Percentiles rank a stretch among this genome's conserved stretches.
Evolutionary conservation across 2,888 invertebrate species (phyloP).

Genomic region (Meteorus cinctellus): DNA sequence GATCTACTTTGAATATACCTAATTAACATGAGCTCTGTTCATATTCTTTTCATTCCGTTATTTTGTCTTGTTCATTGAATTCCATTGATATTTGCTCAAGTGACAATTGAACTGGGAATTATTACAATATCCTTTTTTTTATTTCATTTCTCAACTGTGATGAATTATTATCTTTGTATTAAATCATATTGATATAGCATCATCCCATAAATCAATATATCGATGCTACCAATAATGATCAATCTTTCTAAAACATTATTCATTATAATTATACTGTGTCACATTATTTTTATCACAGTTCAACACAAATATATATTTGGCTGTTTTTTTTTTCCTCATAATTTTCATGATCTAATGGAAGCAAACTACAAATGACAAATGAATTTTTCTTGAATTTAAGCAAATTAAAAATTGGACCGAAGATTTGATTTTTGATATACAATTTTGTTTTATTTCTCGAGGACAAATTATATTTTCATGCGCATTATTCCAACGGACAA

Average conservation of each 20-base stretch:
- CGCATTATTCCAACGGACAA: conserved; percentile 15
- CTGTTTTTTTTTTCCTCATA: too few relatives aligned
- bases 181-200: conserved; percentile 13
- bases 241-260: background rate
- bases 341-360: too few relatives aligned
- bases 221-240: conserved; percentile 2
- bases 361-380: too few relatives aligned
- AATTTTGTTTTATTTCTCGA: background rate
- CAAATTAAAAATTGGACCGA: too few relatives aligned
- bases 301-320: too few relatives aligned
- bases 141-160: background rate
- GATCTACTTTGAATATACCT: conserved; percentile 10
- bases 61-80: background rate
- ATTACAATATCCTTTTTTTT: background rate
- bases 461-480: conserved; percentile 7
- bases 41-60: background rate
- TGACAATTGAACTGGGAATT: background rate
- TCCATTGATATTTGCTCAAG: background rate
- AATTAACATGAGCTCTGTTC: background rate
- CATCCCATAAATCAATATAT: conserved; percentile 28
- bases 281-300: conserved; percentile 16
- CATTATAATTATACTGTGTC: conserved; percentile 22
- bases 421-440: too few relatives aligned
- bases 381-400: too few relatives aligned
- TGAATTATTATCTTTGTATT: background rate